Evolutionary conservation across 2,888 invertebrate genomes (phyloP), one percentile per base, ranked within the genome.

Genomic region (Rhopalosiphum nymphaeae): DNA sequence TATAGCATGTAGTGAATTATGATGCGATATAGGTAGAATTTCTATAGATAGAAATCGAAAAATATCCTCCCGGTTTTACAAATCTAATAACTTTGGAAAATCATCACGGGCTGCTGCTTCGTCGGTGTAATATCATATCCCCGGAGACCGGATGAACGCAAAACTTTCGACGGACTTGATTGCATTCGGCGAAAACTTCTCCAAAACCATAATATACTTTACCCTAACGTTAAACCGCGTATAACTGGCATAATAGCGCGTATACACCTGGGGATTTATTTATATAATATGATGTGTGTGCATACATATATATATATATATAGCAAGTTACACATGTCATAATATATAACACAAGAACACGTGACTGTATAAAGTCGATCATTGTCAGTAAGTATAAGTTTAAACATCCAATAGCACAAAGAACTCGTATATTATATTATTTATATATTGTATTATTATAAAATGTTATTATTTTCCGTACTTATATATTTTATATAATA

Each of bases 181-280:
- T 94, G 85, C 90, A 89, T 90, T 94, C 90, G 49, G 29, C 21
- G 89, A 94, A 94, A 94, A 89, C 90, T 94, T 90, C 93, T 90
- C 90, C 84, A 90, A 94, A 94, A 94, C 93, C 93, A 86, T 94
- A 94, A 94, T 94, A 94, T 90, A 94, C 90, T 94, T 94, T 94
- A 90, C 61, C 86, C 85, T 49, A 49, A 86, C 86, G 93, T 86
- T 94, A 94, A 94, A 94, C 93, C 93, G 49, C 85, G 57, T 94
- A 46, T 94, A 94, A 90, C 93, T 90, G 93, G 46, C 16, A 61
- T 94, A 90, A 94, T 94, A 84, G 56, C 89, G n/a, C 89, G 56
- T 90, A 44, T 90, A 94, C 90, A 94, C 90, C 93, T 94, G 93
- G 93, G 93, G 85, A 90, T 94, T 94, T 94, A 93, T 89, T 93